Base-by-base conservation (phyloP, 2,113 vertebrate species). In the Raja brachyura region DNA sequence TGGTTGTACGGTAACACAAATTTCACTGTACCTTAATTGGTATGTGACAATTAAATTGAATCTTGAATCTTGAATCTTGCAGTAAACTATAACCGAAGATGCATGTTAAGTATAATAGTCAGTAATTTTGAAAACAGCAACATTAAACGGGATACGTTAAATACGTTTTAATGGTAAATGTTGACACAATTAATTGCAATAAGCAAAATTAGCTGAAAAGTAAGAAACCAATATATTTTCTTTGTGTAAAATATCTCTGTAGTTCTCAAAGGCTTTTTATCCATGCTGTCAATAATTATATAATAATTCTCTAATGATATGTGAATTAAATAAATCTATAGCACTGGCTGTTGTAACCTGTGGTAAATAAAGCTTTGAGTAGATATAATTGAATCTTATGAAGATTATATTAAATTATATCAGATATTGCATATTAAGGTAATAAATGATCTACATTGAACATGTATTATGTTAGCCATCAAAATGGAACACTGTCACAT, bases 341-440 rank as follows among this genome's bases (percentile, higher is more conserved):
- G 22, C 20, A 73, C 22, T 92, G 68, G 33, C 25, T 90, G 88
- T 73, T 92, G n/a, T 63, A 73, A 74, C 68, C 33, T 54, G 90
- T 74, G 90, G 68, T 73, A 92, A 90, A 54, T 73, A 92, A 90
- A 54, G 66, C 90, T 73, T 73, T 92, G 90, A 54, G 39, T 92
- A 70, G 90, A 28, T 92, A 73, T 92, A 92, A 92, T 92, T 92
- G 90, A 92, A 92, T 92, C 90, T 92, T 92, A 92, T 70, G 68
- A 92, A 92, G 90, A 92, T 92, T 92, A 73, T 54, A 92, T 92
- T 92, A 92, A 92, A 92, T 92, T 92, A 92, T 70, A 90, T 54
- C 66, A 92, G 68, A 92, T 92, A 73, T 39, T 92, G 68, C 66
- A 92, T 92, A 92, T 92, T 92, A 92, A 73, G 90, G 68, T 92